These are phyloP conservation scores for Oscheius sp. DNA, from an alignment of 2,888 invertebrate species.

Conservation along the genomic window DNA sequence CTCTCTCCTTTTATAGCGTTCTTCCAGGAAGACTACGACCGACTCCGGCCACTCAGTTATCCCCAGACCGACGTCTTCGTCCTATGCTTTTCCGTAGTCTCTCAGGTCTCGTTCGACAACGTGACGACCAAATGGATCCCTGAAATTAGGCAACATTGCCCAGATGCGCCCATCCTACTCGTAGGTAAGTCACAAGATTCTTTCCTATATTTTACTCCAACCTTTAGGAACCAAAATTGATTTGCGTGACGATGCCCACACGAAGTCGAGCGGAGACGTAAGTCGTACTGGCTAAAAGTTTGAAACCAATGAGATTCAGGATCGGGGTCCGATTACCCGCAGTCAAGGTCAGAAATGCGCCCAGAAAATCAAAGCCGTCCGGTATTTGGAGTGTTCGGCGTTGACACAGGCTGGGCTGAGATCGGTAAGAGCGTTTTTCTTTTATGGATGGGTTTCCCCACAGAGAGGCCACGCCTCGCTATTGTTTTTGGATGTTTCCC, in stretches of 20 bases:
- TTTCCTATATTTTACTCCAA: neutral
- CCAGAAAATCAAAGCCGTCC: conserved; percentile 92
- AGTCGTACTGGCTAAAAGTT: conserved; percentile 3
- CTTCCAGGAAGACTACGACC: conserved; percentile 81
- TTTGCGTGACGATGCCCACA: conserved; percentile 86
- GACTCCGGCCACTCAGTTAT: conserved; percentile 93
- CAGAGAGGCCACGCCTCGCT: neutral
- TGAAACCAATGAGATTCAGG: conserved; percentile 18
- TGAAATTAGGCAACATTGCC: conserved; percentile 99
- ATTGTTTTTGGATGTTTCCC: no score
- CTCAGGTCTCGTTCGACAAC: conserved; percentile 99
- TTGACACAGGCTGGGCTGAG: conserved; percentile 96
- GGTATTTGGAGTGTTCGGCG: conserved; percentile 99
- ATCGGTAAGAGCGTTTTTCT: conserved; percentile 78
- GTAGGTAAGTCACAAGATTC: conserved; percentile 82
- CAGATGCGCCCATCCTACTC: conserved; percentile 97
- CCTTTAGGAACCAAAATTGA: conserved; percentile 94
- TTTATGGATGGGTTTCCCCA: neutral
- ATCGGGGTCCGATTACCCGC: conserved; percentile 88
- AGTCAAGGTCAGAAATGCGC: conserved; percentile 96
- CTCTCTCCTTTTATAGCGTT: neutral
- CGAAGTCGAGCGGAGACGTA: conserved; percentile 32
- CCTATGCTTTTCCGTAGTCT: conserved; percentile 98
- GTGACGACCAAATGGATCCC: conserved; percentile 99
- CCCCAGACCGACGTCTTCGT: conserved; percentile 99